Evolutionary conservation across 1,140 invertebrate genomes (phyloP), one percentile per base, ranked within the genome.

Genomic region (Spodoptera frugiperda): DNA sequence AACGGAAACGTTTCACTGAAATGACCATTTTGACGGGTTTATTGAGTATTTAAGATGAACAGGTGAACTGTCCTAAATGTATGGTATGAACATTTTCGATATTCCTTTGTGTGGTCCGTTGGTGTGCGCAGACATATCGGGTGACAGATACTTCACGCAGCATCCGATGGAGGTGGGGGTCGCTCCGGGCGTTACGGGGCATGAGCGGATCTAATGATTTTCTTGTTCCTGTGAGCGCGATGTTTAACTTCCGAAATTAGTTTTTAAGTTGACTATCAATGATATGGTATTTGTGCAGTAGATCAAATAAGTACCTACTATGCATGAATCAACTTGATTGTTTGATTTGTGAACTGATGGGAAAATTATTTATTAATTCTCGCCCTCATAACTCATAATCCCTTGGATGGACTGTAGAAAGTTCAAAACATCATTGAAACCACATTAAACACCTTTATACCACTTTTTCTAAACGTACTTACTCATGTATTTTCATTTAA

Each of bases 151-250:
- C 21, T 54, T 44, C 74, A 87, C 88, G 81, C 91, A 91, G 91
- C 90, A 87, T 93, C 90, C 84, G 67, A 76, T 12, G 17, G 53
- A 19, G 15, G 57, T 54, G 54, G 76, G 75, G 71, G 75, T 51
- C 49, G 70, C 12, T 91, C 87, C 63, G 92, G 83, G 92, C 92
- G 93, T 63, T n/a, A 93, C 88, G 63, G 92, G 83, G 92, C 92
- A 93, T 93, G 92, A 91, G 91, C 92, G 85, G 79, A 89, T 63
- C 82, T 93, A 93, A 89, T 85, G 92, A 93, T 93, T 92, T 91
- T 89, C 59, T 82, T 39, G 25, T 83, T 85, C 76, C 78, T 67
- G 57, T 51, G 55, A 55, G 71, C 68, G 79, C 65, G 67, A 82
- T 77, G 78, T 81, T 68, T 48, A 73, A 72, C 72, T 49, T 39